Evolutionary conservation across 2,888 invertebrate species (phyloP), one percentile per base, ranked within the genome.

Genomic region (Zelleria hepariella): DNA sequence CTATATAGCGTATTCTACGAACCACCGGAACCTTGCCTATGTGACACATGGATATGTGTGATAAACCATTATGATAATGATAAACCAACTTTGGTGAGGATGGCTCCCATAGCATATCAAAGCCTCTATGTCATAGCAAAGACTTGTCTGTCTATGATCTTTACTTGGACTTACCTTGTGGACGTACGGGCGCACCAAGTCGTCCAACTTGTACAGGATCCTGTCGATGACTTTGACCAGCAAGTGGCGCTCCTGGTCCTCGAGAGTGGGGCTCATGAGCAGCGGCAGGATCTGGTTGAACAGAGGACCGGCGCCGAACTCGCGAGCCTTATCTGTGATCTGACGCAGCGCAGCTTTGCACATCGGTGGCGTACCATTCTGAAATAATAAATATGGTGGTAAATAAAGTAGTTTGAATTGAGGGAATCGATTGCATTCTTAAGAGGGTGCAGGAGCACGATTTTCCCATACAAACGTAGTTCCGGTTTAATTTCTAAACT

Each of bases 331-430:
- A 79, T 99, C 99, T 0, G 99, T 99, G 66, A 99, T 99, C 82
- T 99, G 98, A 61, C 99, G 91, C 27, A 99, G 86, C 0, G 99
- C 98, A 0, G 98, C 96, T 86, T 99, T 99, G 65, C 99, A 92
- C 98, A 99, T 99, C 0, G 99, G 99, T 15, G 99, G 99, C 0
- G 99, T 99, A 23, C 99, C 99, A 74, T 99, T 99, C 90, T 89
- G 68, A 20, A 55, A 18, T 18, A 27, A 32, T 26, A 32, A 23
- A 53, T 21, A 15, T 24, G 5, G 10, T 32, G 32, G 5, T 32
- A 32, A 10, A 5, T 32, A 32, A 32, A 5, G 10, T 32, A 7
- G 32, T 32, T 32, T 5, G 10, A 26, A 18, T 26, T 27, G 18
- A 15, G 8, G n/a, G n/a, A n/a, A n/a, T n/a, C n/a, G n/a, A n/a